Evolutionary conservation across 2,888 invertebrate species (phyloP).

Genomic region (Apamea anceps): DNA sequence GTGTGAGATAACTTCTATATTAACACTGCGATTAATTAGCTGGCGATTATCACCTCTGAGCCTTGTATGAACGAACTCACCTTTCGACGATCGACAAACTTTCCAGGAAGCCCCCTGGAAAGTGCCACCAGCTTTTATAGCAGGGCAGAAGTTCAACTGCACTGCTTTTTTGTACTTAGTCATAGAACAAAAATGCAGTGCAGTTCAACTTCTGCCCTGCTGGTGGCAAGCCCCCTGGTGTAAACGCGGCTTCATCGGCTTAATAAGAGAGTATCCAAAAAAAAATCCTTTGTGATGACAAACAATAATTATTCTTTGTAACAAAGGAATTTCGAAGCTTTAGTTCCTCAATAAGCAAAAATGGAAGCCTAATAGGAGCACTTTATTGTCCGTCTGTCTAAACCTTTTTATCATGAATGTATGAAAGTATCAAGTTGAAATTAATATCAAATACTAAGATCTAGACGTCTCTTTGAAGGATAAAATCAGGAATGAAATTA

Average conservation of each 20-base stretch:
- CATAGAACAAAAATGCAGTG: too few species aligned
- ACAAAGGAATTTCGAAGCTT: neutral
- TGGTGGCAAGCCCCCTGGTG: neutral
- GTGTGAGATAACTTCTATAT: neutral
- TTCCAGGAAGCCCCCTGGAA: too few species aligned
- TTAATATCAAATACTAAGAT: neutral
- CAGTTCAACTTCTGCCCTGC: too few species aligned
- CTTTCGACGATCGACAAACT: neutral
- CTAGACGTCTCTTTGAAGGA: too few species aligned
- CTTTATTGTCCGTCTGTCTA: neutral
- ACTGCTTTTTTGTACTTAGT: too few species aligned
- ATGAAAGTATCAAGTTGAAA: neutral
- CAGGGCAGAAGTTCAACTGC: too few species aligned
- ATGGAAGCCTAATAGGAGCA: too few species aligned
- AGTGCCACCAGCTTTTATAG: too few species aligned
- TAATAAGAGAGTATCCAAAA: constrained; percentile 7
- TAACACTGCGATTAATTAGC: neutral
- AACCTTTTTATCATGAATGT: neutral
- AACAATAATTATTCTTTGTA: constrained; percentile 13
- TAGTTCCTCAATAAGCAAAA: neutral
- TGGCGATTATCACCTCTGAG: neutral
- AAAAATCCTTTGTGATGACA: constrained; percentile 10
- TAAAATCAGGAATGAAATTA: too few species aligned
- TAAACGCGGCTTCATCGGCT: constrained; percentile 7
- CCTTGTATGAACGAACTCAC: too few species aligned